Evolutionary conservation across 2,113 vertebrate species (phyloP).

Genomic region (Apus apus): DNA sequence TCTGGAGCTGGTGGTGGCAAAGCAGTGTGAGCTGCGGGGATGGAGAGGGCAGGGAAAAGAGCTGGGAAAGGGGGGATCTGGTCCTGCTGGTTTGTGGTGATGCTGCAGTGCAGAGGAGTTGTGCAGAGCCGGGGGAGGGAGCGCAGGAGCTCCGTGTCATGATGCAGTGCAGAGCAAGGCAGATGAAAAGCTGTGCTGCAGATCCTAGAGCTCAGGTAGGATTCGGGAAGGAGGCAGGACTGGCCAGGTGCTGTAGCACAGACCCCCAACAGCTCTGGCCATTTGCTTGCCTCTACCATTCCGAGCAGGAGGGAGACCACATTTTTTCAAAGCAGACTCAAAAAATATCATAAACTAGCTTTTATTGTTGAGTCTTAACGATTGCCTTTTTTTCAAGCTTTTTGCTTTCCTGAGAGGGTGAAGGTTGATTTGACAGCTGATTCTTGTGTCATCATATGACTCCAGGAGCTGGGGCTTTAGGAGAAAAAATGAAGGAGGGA

Average conservation of each 20-base stretch:
- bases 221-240: neutral
- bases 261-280: neutral
- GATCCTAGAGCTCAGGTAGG: slow-evolving; percentile 19
- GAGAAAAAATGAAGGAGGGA: neutral
- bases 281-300: neutral
- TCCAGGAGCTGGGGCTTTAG: neutral
- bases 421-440: neutral
- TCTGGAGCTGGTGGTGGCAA: neutral
- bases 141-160: neutral
- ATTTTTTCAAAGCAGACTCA: neutral
- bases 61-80: neutral
- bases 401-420: neutral
- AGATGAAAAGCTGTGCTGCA: slow-evolving; percentile 41
- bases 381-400: neutral
- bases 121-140: slow-evolving; percentile 23
- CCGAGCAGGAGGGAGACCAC: neutral
- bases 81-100: neutral
- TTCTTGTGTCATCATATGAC: neutral
- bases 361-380: neutral
- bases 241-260: neutral
- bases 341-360: neutral
- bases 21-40: neutral
- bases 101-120: slow-evolving; percentile 61
- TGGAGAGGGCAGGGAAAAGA: neutral
- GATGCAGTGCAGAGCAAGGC: slow-evolving; percentile 45